These are phyloP conservation scores for Pogonocichla stellata DNA, from an alignment of 2,113 vertebrate genomes.

Conservation along the genomic window DNA sequence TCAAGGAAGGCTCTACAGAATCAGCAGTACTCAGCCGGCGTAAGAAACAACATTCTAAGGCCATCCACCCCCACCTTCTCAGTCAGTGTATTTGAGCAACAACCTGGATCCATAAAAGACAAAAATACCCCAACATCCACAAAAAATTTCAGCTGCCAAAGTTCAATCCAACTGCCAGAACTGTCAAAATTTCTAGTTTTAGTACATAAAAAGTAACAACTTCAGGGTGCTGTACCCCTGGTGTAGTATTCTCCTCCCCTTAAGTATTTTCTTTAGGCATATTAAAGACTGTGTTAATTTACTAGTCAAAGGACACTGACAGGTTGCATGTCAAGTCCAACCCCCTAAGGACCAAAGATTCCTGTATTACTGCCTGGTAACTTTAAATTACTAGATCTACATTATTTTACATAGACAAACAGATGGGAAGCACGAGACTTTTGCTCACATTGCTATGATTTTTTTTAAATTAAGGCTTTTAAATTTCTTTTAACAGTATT, in stretches of 20 bases:
- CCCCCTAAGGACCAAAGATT: neutral
- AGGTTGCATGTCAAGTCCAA: neutral
- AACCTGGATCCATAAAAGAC: neutral
- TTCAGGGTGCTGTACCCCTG: neutral
- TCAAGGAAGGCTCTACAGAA: neutral
- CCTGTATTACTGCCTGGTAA: neutral
- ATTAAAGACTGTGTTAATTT: neutral
- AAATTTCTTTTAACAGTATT: neutral
- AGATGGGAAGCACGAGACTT: neutral
- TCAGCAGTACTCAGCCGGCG: rapidly evolving
- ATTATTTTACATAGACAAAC: neutral
- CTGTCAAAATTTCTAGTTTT: neutral
- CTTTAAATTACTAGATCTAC: neutral
- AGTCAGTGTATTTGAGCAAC: neutral
- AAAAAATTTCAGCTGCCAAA: neutral
- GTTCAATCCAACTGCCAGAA: neutral
- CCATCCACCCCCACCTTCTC: neutral
- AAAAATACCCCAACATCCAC: neutral
- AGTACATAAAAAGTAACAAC: neutral
- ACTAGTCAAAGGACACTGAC: neutral
- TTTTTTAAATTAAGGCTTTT: neutral
- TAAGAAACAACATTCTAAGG: neutral
- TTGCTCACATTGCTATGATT: neutral
- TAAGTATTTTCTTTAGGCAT: neutral
- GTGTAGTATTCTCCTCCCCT: neutral